phyloP scores from a whole-genome alignment of 2,797 vertebrate species.

The Malurus splendens region DNA sequence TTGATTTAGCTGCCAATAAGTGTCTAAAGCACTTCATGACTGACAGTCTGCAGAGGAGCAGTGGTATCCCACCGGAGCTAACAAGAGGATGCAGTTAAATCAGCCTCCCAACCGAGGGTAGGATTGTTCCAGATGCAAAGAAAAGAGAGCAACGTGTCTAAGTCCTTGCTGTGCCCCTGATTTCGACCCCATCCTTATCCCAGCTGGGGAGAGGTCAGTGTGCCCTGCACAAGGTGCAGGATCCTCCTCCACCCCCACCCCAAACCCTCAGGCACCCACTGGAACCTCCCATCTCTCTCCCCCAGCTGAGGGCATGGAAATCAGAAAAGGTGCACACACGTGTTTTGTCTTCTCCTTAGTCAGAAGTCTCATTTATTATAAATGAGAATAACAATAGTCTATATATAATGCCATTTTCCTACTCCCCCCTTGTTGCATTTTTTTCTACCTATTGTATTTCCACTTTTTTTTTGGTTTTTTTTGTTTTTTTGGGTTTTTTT shows the following conservation, averaged over 20 bases:
- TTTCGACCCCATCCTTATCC: background rate
- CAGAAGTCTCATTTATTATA: background rate
- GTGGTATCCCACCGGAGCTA: background rate
- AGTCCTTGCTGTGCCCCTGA: fast-evolving
- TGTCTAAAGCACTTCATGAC: background rate
- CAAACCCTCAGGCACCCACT: fast-evolving
- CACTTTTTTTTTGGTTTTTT: background rate
- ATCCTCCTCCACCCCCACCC: background rate
- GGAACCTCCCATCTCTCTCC: fast-evolving
- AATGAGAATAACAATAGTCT: background rate
- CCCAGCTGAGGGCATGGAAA: fast-evolving
- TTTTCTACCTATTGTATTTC: background rate
- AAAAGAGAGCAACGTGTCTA: background rate
- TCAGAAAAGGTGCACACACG: fast-evolving
- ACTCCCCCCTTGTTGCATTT: background rate
- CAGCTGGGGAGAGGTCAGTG: background rate
- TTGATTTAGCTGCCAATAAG: slow-evolving; percentile 31
- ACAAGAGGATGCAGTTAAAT: background rate
- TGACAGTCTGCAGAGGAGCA: background rate
- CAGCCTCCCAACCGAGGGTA: background rate
- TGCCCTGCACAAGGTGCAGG: too few relatives aligned
- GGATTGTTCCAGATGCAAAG: background rate
- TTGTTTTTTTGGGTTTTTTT: too few relatives aligned
- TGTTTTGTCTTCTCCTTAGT: background rate
- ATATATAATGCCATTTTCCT: background rate